Percentiles rank a stretch among this genome's conserved stretches.
Conservation (phyloP, 2,888 invertebrate species). For the Epsilonema sp. region DNA sequence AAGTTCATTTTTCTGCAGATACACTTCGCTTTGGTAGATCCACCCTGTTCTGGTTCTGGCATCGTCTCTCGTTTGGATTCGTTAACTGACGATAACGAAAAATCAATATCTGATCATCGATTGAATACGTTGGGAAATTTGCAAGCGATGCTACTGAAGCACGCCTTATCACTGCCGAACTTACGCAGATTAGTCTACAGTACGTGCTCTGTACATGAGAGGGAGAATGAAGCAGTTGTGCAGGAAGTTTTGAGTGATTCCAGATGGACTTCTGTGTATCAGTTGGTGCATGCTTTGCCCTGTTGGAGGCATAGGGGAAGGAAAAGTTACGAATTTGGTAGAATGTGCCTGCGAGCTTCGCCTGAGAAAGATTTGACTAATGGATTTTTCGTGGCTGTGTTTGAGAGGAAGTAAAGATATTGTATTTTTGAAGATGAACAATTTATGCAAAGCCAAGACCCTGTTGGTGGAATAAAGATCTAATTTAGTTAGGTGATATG, state of each 20-base stretch:
- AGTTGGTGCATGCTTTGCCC: slow-evolving; percentile 23
- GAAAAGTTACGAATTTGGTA: slow-evolving; percentile 24
- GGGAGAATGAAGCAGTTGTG: slow-evolving; percentile 82
- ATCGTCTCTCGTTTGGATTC: slow-evolving; percentile 42
- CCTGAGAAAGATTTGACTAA: slow-evolving; percentile 59
- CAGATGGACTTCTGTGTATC: slow-evolving; percentile 14
- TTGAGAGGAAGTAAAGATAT: slow-evolving; percentile 35
- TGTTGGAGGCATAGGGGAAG: slow-evolving; percentile 38
- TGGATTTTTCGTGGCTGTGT: slow-evolving; percentile 84
- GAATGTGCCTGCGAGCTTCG: slow-evolving; percentile 54
- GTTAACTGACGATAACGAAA: slow-evolving; percentile 33
- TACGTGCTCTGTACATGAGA: slow-evolving; percentile 69
- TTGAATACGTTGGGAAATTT: slow-evolving; percentile 23
- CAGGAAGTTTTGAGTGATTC: slow-evolving; percentile 41
- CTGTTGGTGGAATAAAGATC: too few species aligned
- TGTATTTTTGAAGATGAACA: background rate
- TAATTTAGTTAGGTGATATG: too few species aligned
- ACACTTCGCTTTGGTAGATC: slow-evolving; percentile 80
- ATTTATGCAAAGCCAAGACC: too few species aligned
- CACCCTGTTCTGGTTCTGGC: slow-evolving; percentile 89
- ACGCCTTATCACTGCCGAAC: slow-evolving; percentile 62
- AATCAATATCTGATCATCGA: slow-evolving; percentile 10
- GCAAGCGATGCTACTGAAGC: slow-evolving; percentile 52
- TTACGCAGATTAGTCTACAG: slow-evolving; percentile 76
- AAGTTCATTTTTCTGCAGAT: too few species aligned